These are phyloP conservation scores for Streblospio benedicti DNA, from an alignment of 1,140 invertebrate species.

Conservation along the genomic window DNA sequence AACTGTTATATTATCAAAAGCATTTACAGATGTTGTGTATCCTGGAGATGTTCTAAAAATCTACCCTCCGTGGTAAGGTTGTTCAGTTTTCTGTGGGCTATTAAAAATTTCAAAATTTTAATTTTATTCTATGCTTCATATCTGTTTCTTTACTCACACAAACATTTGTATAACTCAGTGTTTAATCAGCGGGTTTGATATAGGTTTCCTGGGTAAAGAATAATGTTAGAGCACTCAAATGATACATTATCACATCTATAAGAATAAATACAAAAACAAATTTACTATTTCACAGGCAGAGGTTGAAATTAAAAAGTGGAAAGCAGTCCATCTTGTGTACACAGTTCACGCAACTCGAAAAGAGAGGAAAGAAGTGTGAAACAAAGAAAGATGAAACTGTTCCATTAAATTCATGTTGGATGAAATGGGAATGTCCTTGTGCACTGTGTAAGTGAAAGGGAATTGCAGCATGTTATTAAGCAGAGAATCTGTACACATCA, in stretches of 20 bases:
- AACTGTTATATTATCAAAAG: neutral
- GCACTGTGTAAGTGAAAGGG: too few species aligned
- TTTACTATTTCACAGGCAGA: too few species aligned
- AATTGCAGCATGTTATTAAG: too few species aligned
- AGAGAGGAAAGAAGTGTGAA: too few species aligned
- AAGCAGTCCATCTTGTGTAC: too few species aligned
- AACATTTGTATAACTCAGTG: neutral
- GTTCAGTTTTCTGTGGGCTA: neutral
- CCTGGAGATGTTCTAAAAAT: neutral
- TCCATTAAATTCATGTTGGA: too few species aligned
- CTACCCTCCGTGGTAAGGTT: conserved; percentile 8
- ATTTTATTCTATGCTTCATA: neutral
- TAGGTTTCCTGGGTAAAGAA: neutral
- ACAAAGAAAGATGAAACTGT: too few species aligned
- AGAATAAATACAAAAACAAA: too few species aligned
- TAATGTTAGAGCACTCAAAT: neutral
- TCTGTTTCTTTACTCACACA: neutral
- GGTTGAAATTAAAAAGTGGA: too few species aligned
- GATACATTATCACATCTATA: neutral
- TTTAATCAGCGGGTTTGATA: neutral
- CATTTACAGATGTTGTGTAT: neutral
- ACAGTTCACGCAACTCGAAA: too few species aligned
- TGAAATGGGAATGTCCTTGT: too few species aligned
- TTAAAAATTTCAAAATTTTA: neutral
- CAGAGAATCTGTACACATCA: too few species aligned